phyloP scores from a whole-genome alignment of 2,797 vertebrate species.

The Hapalemur alaotrensis region DNA sequence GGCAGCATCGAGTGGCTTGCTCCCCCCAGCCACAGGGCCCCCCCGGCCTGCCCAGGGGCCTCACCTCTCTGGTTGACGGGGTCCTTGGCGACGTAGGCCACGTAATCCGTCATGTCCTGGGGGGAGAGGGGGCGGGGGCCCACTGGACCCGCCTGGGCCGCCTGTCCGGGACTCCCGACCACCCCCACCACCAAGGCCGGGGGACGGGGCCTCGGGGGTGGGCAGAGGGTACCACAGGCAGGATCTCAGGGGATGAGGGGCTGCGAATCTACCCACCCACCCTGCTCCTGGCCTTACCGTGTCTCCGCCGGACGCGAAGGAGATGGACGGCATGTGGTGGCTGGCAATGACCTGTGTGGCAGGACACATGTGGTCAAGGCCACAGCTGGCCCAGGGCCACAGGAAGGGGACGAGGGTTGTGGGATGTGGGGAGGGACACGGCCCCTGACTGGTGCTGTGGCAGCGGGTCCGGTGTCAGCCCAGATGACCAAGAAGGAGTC shows the following conservation, averaged over 20 bases:
- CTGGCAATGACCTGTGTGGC: conserved; percentile 92
- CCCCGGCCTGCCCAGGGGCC: neutral
- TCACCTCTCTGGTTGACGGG: conserved; percentile 98
- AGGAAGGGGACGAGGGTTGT: neutral
- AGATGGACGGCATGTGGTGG: conserved; percentile 99
- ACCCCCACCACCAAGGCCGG: neutral
- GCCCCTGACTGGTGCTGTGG: neutral
- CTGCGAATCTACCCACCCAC: accelerated
- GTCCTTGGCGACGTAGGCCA: conserved; percentile 98
- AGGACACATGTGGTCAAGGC: conserved; percentile 30
- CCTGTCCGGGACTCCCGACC: accelerated
- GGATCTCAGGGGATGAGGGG: neutral
- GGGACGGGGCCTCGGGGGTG: neutral
- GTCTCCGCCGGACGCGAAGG: conserved; percentile 97
- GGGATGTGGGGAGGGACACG: neutral
- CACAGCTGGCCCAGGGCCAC: neutral
- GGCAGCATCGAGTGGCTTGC: neutral
- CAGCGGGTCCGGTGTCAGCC: neutral
- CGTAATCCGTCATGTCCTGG: conserved; percentile 96
- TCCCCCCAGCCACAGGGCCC: neutral
- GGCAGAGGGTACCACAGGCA: too few species aligned
- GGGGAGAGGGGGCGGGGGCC: conserved; percentile 31
- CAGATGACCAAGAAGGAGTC: accelerated
- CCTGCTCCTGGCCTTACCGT: conserved; percentile 86
- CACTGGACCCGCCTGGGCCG: neutral